These are phyloP conservation scores for Champsocephalus gunnari DNA, from an alignment of 2,797 vertebrate genomes.

Conservation along the genomic window DNA sequence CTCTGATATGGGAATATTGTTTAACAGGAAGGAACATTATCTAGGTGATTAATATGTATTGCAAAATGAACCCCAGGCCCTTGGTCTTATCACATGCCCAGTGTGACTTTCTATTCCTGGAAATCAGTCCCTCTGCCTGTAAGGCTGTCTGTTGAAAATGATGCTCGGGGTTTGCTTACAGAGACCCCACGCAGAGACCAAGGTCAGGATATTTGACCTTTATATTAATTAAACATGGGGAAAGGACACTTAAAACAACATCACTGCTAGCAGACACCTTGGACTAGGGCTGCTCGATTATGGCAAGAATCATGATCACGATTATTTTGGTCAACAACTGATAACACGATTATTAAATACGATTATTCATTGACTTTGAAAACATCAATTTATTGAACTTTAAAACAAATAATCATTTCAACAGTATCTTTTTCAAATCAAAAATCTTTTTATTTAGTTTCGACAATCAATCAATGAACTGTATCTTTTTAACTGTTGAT, in stretches of 20 bases:
- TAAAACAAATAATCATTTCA: too few relatives aligned
- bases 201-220: constrained; percentile 64
- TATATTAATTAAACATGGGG: constrained; percentile 64
- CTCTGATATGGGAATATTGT: constrained; percentile 67
- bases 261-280: constrained; percentile 23
- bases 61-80: constrained; percentile 62
- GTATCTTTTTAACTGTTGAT: too few relatives aligned
- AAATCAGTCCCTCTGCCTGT: constrained; percentile 60
- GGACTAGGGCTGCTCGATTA: not conserved
- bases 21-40: constrained; percentile 65
- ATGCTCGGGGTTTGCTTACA: constrained; percentile 58
- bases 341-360: too few relatives aligned
- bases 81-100: constrained; percentile 62
- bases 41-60: constrained; percentile 67
- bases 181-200: constrained; percentile 60
- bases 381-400: too few relatives aligned
- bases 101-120: constrained; percentile 57
- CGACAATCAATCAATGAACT: too few relatives aligned
- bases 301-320: too few relatives aligned
- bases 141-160: constrained; percentile 54
- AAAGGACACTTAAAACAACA: constrained; percentile 38
- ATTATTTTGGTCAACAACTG: too few relatives aligned
- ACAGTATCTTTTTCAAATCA: too few relatives aligned
- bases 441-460: too few relatives aligned
- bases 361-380: too few relatives aligned